A percentile compares a stretch with the other conserved stretches of the same genome.
phyloP scores from a whole-genome alignment of 2,888 invertebrate species.

The Crocallis elinguaria region DNA sequence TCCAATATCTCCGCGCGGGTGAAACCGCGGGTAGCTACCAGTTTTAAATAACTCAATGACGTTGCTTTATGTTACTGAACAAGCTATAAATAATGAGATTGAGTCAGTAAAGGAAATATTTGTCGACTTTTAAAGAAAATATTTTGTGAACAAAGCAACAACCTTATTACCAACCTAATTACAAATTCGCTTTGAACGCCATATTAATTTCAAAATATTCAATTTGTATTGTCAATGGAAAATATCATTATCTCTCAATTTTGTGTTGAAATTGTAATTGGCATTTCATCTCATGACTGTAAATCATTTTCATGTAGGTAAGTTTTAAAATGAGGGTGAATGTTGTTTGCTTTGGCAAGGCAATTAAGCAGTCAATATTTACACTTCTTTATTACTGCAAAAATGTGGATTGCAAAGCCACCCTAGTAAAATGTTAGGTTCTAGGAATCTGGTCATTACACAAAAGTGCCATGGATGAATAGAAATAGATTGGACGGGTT shows the following conservation, averaged over 20 bases:
- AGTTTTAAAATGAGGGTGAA: constrained; percentile 3
- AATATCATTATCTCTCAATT: constrained; percentile 6
- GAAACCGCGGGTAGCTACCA: too few species aligned
- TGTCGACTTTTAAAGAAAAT: not conserved
- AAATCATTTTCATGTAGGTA: constrained; percentile 12
- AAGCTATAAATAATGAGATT: too few species aligned
- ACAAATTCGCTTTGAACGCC: not conserved
- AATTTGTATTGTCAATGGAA: constrained; percentile 5
- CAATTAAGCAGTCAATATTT: constrained; percentile 18
- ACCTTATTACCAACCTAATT: not conserved
- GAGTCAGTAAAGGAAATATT: too few species aligned
- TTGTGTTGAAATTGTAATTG: constrained; percentile 14
- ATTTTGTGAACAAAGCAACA: not conserved
- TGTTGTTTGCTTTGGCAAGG: constrained; percentile 16
- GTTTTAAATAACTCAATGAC: too few species aligned
- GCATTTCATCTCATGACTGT: constrained; percentile 1
- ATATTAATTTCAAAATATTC: not conserved
- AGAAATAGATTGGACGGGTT: too few species aligned
- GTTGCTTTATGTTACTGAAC: too few species aligned
- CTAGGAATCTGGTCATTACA: not conserved
- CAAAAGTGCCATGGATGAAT: too few species aligned
- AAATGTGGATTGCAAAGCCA: constrained; percentile 1
- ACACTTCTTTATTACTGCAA: constrained; percentile 7
- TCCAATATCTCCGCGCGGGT: too few species aligned
- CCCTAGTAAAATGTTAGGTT: not conserved